Base-by-base conservation (phyloP, 2,797 vertebrate genomes). In the Hybognathus amarus region DNA sequence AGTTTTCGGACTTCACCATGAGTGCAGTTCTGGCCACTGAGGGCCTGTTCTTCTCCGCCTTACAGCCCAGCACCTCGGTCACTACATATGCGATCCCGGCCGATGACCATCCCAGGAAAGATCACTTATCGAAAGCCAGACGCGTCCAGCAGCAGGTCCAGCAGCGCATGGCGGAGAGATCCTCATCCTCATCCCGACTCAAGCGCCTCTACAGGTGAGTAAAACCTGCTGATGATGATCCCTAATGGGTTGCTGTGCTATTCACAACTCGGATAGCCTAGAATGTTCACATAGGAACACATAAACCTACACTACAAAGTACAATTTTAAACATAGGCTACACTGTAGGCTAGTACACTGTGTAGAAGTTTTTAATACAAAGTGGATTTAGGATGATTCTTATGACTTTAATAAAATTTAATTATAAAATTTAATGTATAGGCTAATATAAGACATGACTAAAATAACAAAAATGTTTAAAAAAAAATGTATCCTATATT, bases 101-200 rank as follows among this genome's bases (percentile, higher is more conserved):
- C 0, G 96, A 96, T 87, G 89, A 91, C 79, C 95, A 95, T 90
- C 91, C 96, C 89, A 93, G 89, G 87, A 79, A 89, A 88, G 85
- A 95, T 89, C 84, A 91, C 0, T 90, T 92, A 79, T 91, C 94
- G 0, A 95, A 94, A 91, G 93, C 93, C 42, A 89, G 94, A 66
- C 94, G 97, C 0, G 97, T 99, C 80, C 97, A 96, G 88, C 96
- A 97, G 93, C 97, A 99, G 92, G 97, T 98, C 88, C 96, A 96
- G 61, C 93, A 96, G 90, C 94, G 97, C 22, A 94, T 99, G 90
- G 94, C 96, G 67, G 97, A 98, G 90, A 93, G 95, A 91, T 91
- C 90, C 59, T 85, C 92, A 0, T 92, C 93, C 18, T 76, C 94
- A 36, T 68, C 93, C 0, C 79, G 93, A 33, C 85, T 88, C 86